phyloP scores from a whole-genome alignment of 2,797 vertebrate genomes.

The Columba guinea region DNA sequence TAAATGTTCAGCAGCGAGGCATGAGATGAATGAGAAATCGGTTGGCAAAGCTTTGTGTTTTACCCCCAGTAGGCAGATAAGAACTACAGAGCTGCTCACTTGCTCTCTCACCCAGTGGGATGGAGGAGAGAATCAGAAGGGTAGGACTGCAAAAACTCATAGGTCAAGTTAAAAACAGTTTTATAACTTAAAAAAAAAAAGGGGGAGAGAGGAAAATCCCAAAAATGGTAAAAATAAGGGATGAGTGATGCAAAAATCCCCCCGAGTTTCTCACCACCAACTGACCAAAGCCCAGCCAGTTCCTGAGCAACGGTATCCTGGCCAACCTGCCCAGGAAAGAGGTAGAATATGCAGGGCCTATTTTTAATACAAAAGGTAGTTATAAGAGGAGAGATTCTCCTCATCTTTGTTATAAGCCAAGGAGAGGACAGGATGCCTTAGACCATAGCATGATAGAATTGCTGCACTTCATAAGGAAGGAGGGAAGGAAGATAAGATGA shows the following conservation, averaged over 20 bases:
- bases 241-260: background rate
- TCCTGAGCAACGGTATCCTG: background rate
- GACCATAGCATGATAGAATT: background rate
- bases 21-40: conserved; percentile 33
- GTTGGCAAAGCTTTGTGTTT: background rate
- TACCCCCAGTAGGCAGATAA: background rate
- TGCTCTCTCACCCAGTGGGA: background rate
- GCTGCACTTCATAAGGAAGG: background rate
- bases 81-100: background rate
- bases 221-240: background rate
- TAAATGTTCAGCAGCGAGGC: background rate
- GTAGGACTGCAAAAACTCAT: background rate
- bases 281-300: background rate
- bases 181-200: background rate
- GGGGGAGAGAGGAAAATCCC: background rate
- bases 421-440: background rate
- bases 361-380: background rate
- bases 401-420: background rate
- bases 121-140: background rate
- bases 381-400: background rate
- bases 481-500: background rate
- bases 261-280: background rate
- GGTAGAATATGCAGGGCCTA: background rate
- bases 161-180: background rate
- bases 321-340: background rate